phyloP scores from a whole-genome alignment of 2,797 vertebrate genomes.

The Botia almorhae region DNA sequence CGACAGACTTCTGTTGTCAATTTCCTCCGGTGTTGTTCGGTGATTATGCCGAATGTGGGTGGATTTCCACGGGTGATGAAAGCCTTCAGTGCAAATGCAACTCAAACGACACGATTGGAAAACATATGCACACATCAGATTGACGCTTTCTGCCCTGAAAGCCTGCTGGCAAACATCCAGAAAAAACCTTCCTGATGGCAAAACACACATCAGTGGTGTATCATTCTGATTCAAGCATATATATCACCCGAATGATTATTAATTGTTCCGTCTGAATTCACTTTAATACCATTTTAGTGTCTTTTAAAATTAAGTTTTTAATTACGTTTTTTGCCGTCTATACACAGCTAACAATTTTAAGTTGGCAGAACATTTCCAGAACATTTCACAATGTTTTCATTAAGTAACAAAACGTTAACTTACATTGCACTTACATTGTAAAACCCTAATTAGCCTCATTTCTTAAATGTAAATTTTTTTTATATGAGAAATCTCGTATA shows the following conservation, averaged over 20 bases:
- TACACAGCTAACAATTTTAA: too few relatives aligned
- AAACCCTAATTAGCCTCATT: too few relatives aligned
- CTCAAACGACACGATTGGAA: constrained; percentile 44
- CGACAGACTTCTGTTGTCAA: constrained; percentile 18
- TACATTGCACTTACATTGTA: too few relatives aligned
- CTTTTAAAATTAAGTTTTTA: too few relatives aligned
- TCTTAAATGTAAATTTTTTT: too few relatives aligned
- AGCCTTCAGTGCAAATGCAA: constrained; percentile 47
- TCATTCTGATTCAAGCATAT: not conserved
- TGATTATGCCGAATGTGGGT: constrained; percentile 2
- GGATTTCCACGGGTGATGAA: constrained; percentile 41
- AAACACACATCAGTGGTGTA: not conserved
- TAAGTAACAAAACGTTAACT: too few relatives aligned
- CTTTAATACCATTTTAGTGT: too few relatives aligned
- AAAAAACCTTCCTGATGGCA: not conserved
- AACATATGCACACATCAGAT: constrained; percentile 45
- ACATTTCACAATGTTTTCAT: too few relatives aligned
- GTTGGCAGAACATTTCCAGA: too few relatives aligned
- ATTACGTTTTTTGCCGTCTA: too few relatives aligned
- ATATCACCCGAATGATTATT: not conserved
- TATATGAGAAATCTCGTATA: too few relatives aligned
- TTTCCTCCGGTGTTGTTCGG: too few relatives aligned
- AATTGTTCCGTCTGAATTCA: not conserved
- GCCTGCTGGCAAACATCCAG: not conserved
- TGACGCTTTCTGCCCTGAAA: not conserved